These are phyloP conservation scores for Monarcha castaneiventris DNA, from an alignment of 2,113 vertebrate genomes.

Conservation along the genomic window DNA sequence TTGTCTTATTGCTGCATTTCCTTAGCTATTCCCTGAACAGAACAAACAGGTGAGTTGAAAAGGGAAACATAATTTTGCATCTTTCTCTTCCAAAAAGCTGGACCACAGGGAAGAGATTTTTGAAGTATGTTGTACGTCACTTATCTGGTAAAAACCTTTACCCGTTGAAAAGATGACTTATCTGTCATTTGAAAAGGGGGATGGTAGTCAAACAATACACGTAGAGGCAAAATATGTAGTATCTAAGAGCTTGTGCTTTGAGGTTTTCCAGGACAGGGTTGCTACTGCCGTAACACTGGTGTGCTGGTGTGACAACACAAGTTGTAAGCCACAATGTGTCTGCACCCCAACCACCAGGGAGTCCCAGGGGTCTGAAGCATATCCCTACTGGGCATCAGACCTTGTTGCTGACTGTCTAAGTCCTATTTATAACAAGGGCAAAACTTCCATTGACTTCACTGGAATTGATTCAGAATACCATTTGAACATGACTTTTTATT, in stretches of 20 bases:
- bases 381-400: no score
- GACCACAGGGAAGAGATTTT: neutral
- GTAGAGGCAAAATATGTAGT: neutral
- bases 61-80: neutral
- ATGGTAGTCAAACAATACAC: neutral
- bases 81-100: neutral
- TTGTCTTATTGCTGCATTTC: neutral
- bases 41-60: neutral
- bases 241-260: neutral
- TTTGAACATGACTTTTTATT: neutral
- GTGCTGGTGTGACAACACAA: neutral
- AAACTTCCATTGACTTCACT: neutral
- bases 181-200: neutral
- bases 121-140: neutral
- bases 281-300: neutral
- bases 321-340: neutral
- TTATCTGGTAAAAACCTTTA: neutral
- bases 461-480: neutral
- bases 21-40: neutral
- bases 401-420: neutral
- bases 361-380: neutral
- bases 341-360: accelerated
- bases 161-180: neutral
- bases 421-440: neutral
- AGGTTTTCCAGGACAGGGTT: neutral